These are phyloP conservation scores for Petrocephalus microphthalmus DNA, from an alignment of 2,113 vertebrate genomes.

Conservation along the genomic window DNA sequence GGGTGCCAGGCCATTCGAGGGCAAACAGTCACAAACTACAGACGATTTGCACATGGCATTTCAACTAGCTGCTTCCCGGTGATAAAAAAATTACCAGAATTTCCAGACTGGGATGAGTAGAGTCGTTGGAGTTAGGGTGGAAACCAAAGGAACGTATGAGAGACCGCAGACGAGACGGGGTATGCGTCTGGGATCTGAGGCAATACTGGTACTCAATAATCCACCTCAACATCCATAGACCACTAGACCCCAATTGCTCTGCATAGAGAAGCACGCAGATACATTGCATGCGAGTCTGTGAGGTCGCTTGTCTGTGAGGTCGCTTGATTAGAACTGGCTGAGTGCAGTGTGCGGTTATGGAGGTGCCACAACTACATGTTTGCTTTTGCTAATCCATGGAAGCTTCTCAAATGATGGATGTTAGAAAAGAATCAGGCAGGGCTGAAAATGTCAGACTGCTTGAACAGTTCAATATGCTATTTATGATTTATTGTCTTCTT, in stretches of 20 bases:
- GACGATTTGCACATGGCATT: neutral
- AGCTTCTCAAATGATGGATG: neutral
- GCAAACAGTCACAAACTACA: neutral
- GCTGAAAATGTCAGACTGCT: neutral
- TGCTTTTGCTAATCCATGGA: neutral
- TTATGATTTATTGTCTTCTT: neutral
- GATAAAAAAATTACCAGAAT: neutral
- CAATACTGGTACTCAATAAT: neutral
- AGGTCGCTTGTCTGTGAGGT: neutral
- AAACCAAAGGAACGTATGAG: neutral
- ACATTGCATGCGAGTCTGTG: neutral
- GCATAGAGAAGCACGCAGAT: neutral
- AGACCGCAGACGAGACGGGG: neutral
- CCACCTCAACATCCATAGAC: neutral
- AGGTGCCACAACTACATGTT: neutral
- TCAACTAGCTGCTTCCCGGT: neutral
- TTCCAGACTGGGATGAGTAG: neutral
- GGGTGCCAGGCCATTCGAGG: neutral
- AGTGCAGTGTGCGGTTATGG: neutral
- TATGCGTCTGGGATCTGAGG: neutral
- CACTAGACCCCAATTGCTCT: neutral
- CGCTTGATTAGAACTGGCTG: neutral
- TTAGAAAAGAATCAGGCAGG: neutral
- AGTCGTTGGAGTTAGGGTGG: neutral
- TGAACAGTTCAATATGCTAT: neutral